Evolutionary conservation across 2,113 vertebrate species (phyloP), one percentile per base, ranked within the genome.

Genomic region (Lipotes vexillifer): DNA sequence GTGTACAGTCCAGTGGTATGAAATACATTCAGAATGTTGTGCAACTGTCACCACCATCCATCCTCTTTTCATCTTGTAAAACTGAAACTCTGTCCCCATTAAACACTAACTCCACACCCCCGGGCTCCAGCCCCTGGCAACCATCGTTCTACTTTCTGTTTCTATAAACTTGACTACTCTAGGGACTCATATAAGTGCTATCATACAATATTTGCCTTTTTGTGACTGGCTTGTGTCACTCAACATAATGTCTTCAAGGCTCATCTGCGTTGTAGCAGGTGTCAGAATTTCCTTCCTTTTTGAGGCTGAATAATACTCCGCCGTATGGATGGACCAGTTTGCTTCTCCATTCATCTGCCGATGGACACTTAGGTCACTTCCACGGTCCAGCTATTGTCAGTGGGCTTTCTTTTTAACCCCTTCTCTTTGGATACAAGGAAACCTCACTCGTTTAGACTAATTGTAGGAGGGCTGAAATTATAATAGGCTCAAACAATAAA

Each of bases 151-250:
- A 0, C 52, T 23, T 44, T 23, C 41, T 15, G 21, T 71, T 52
- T 27, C 71, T 14, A 0, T 44, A 52, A 52, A 1, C 27, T 44
- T 27, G 29, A 5, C 27, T 9, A 0, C n/a, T 63, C 33, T 9
- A 15, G 31, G 82, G 6, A 23, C 31, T 52, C 20, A 0, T 6
- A 2, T 10, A 17, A 41, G 11, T 17, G 18, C 52, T 49, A 1
- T 23, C 17, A 1, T 1, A 4, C 21, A 8, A 36, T 14, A 1
- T 5, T 36, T 31, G 52, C 33, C 72, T 13, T 52, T 21, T 6
- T 23, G 63, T 44, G 55, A 31, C 82, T 17, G 88, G 52, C 74
- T 55, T 15, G 10, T 44, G 63, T 52, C 81, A 3, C n/a, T 55
- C 36, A 23, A 10, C 27, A 3, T 1, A 1, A 2, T 15, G 18